phyloP scores from a whole-genome alignment of 1,140 invertebrate genomes.

The Bombus difficillimus region DNA sequence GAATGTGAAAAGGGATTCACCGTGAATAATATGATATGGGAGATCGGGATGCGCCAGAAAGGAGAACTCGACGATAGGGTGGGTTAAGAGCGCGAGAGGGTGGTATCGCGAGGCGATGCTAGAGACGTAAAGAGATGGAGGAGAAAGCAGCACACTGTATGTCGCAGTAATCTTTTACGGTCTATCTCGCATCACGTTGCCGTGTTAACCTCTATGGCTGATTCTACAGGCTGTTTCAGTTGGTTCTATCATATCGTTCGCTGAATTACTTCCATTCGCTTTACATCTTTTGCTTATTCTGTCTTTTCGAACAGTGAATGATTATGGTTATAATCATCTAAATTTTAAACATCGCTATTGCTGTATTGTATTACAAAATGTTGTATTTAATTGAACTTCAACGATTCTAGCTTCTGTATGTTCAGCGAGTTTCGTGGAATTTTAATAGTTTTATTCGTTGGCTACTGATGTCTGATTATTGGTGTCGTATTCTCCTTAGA shows the following conservation, averaged over 20 bases:
- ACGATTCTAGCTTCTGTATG: not conserved
- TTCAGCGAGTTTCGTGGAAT: not conserved
- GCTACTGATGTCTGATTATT: not conserved
- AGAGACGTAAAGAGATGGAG: constrained; percentile 51
- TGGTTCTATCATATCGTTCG: constrained; percentile 14
- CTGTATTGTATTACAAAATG: not conserved
- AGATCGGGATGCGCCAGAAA: constrained; percentile 74
- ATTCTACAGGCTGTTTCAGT: constrained; percentile 68
- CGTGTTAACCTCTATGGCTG: constrained; percentile 60
- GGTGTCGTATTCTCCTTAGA: not conserved
- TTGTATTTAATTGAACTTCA: not conserved
- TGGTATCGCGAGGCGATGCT: constrained; percentile 52
- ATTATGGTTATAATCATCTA: not conserved
- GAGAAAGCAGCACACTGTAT: constrained; percentile 66
- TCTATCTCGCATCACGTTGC: constrained; percentile 75
- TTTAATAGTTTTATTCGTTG: not conserved
- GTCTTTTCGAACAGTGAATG: not conserved
- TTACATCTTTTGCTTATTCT: not conserved
- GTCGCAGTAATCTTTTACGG: constrained; percentile 80
- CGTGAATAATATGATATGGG: constrained; percentile 79
- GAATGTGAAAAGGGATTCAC: constrained; percentile 71
- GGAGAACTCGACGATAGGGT: constrained; percentile 48
- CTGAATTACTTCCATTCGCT: not conserved
- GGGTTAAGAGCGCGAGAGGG: constrained; percentile 50
- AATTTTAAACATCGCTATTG: not conserved